phyloP scores from a whole-genome alignment of 2,888 invertebrate genomes.

The Netelia fuscicornis region DNA sequence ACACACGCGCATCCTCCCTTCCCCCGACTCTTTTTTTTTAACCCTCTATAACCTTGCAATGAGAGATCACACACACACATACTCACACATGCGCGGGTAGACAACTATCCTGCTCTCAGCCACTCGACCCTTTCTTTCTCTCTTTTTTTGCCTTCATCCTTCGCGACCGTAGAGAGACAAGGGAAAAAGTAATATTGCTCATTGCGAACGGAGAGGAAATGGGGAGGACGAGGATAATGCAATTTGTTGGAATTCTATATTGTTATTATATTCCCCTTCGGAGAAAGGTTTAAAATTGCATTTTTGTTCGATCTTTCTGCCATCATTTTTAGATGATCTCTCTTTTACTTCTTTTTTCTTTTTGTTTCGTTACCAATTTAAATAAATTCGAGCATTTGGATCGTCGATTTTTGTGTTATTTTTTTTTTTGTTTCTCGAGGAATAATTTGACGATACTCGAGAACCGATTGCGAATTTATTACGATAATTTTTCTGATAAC shows the following conservation, averaged over 20 bases:
- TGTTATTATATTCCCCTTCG: slow-evolving; percentile 36
- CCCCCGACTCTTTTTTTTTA: slow-evolving; percentile 25
- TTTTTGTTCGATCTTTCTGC: slow-evolving; percentile 15
- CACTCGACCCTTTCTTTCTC: slow-evolving; percentile 56
- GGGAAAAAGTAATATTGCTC: slow-evolving; percentile 67
- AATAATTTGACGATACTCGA: slow-evolving; percentile 46
- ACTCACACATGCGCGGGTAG: neutral
- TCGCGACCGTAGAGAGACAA: slow-evolving; percentile 50
- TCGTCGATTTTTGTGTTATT: neutral
- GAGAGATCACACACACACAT: slow-evolving; percentile 17
- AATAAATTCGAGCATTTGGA: slow-evolving; percentile 17
- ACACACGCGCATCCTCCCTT: slow-evolving; percentile 8
- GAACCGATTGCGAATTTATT: slow-evolving; percentile 53
- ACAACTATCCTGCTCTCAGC: slow-evolving; percentile 51
- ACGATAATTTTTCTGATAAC: slow-evolving; percentile 47
- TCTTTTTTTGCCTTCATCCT: slow-evolving; percentile 51
- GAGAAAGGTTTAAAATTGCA: slow-evolving; percentile 32
- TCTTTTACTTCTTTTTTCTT: slow-evolving; percentile 19
- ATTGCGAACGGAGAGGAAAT: slow-evolving; percentile 59
- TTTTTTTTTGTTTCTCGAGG: neutral
- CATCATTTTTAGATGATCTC: neutral
- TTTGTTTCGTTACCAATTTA: neutral
- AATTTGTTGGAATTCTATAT: slow-evolving; percentile 63
- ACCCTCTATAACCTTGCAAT: slow-evolving; percentile 18
- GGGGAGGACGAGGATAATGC: slow-evolving; percentile 59